Conservation (phyloP, 2,888 invertebrate genomes). For the Drosophila quinaria region DNA sequence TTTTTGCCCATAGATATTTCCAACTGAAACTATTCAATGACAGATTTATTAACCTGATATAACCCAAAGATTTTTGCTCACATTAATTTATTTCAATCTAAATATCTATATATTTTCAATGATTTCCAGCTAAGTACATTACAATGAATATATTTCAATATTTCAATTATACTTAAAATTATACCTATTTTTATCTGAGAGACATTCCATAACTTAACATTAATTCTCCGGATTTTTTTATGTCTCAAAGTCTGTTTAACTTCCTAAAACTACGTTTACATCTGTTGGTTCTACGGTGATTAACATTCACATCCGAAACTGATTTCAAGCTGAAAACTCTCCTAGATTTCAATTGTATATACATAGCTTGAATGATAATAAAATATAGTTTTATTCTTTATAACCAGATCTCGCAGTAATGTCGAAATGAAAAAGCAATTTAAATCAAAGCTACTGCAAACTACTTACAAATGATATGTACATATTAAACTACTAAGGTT, state of each 20-base stretch:
- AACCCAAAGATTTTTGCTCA: background rate
- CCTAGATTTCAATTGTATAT: conserved; percentile 55
- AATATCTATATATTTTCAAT: background rate
- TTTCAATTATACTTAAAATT: too few species aligned
- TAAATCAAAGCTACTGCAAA: conserved; percentile 44
- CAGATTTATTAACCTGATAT: background rate
- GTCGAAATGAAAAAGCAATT: conserved; percentile 46
- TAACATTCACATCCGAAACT: background rate
- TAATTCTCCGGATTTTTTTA: too few species aligned
- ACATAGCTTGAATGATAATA: conserved; percentile 19
- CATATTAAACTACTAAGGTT: conserved; percentile 55
- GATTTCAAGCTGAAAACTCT: conserved; percentile 18
- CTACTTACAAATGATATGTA: conserved; percentile 44
- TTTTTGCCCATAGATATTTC: background rate
- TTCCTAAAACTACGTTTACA: background rate
- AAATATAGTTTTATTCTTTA: conserved; percentile 49
- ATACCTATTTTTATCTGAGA: too few species aligned
- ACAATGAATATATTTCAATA: too few species aligned
- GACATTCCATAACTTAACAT: too few species aligned
- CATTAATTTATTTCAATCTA: background rate
- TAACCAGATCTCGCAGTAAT: conserved; percentile 71
- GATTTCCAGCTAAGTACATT: background rate
- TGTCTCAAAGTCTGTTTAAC: background rate
- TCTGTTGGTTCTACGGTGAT: background rate
- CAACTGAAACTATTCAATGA: background rate